Evolutionary conservation across 2,888 invertebrate genomes (phyloP).

Genomic region (Heliconius sara): DNA sequence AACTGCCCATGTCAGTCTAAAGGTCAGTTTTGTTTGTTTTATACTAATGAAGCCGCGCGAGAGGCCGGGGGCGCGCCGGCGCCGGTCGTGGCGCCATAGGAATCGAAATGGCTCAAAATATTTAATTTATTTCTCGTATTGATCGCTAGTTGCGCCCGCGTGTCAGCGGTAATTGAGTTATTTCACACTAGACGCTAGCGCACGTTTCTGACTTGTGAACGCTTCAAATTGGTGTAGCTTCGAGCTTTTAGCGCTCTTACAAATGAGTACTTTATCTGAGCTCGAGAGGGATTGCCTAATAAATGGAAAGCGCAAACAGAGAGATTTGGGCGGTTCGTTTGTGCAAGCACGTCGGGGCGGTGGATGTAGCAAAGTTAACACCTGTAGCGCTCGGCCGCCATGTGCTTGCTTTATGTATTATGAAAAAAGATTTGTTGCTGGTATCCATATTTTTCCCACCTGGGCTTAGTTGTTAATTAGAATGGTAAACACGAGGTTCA

Average conservation of each 20-base stretch:
- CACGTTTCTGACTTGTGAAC: slow-evolving; percentile 46
- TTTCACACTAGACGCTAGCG: slow-evolving; percentile 55
- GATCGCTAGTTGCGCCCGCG: slow-evolving; percentile 64
- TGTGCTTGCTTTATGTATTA: slow-evolving; percentile 65
- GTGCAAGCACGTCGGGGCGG: slow-evolving; percentile 62
- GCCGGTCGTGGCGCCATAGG: slow-evolving; percentile 76
- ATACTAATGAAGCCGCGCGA: slow-evolving; percentile 79
- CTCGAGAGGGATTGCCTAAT: slow-evolving; percentile 58
- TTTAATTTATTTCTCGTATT: slow-evolving; percentile 79
- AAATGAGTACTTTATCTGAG: slow-evolving; percentile 65
- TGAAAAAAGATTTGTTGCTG: slow-evolving; percentile 57
- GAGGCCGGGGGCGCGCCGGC: slow-evolving; percentile 80
- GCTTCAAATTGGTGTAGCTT: slow-evolving; percentile 63
- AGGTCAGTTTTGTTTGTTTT: slow-evolving; percentile 84
- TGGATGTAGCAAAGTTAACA: slow-evolving; percentile 70
- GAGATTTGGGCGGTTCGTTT: slow-evolving; percentile 80
- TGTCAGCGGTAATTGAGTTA: slow-evolving; percentile 72
- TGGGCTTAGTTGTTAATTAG: slow-evolving; percentile 61
- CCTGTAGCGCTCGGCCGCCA: slow-evolving; percentile 72
- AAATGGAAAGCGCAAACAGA: slow-evolving; percentile 72
- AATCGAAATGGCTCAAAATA: slow-evolving; percentile 77
- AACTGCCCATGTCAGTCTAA: slow-evolving; percentile 76
- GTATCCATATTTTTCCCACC: slow-evolving; percentile 65
- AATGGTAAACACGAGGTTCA: slow-evolving; percentile 55
- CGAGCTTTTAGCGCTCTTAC: slow-evolving; percentile 70